Base-by-base conservation (phyloP, 2,888 invertebrate genomes). In the Drosophila setosimentum region DNA sequence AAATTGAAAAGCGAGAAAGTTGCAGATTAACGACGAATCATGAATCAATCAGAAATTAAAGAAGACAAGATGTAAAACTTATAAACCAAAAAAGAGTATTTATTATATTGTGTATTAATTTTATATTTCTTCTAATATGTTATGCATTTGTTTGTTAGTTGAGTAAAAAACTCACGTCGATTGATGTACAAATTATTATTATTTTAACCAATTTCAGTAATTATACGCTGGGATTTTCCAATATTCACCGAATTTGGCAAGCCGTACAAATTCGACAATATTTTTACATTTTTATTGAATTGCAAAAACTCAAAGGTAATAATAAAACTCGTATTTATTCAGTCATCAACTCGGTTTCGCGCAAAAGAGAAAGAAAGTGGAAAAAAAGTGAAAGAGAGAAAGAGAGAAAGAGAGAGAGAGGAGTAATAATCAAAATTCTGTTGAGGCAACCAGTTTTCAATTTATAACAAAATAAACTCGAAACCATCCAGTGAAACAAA, bases 401-500 rank as follows among this genome's bases (percentile, higher is more conserved):
- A 42, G n/a, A 45, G 35, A 29, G 13, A 3, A 7, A 33, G 27
- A 4, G n/a, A 32, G 40, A 27, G 21, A 21, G 33, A n/a, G 29
- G 11, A 32, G 18, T 59, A 55, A 51, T 51, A 59, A 60, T 59
- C 27, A 57, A 49, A 53, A 59, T 73, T 73, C 61, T 24, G 51
- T 50, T 51, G 5, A 10, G 5, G 29, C 64, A 61, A 65, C 35
- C 58, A 49, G 54, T 67, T 79, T 51, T 40, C 50, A 62, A 48
- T 61, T 63, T 33, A 45, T 57, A 75, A 59, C 37, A 13, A 48
- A 37, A 16, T 53, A 37, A 37, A 45, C 29, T n/a, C 40, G 60
- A 64, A 60, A 40, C 42, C 49, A 33, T 33, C 53, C 55, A 40
- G 49, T 65, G 64, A 54, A 55, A 37, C 32, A 66, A 71, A 83